Evolutionary conservation across 2,888 invertebrate species (phyloP), one percentile per base, ranked within the genome.

Genomic region (Panzeria rudis): DNA sequence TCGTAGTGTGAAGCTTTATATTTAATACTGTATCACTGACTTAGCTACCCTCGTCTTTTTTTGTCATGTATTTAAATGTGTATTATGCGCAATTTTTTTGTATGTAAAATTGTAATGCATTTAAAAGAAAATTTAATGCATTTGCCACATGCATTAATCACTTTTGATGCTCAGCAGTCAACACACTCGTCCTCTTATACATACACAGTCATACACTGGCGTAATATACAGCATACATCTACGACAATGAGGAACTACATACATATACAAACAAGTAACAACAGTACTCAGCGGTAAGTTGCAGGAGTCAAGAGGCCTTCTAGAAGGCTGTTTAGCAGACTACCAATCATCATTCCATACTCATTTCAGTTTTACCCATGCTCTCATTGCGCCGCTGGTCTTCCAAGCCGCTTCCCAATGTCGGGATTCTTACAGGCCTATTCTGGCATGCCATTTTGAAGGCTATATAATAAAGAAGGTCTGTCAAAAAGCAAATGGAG

Each of bases 91-190:
- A 32, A 23, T 38, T 61, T 50, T 47, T 76, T 17, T 62, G 13
- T 88, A 87, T 88, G 89, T 76, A 50, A 91, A 91, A 91, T 91
- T 91, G 91, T 92, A 92, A 91, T 91, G 91, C 92, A 92, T 91
- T 91, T 91, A 91, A 91, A 90, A 89, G 91, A 91, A 82, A 82
- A 91, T 92, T 91, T 91, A 91, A 92, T 92, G 92, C 92, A 92
- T 91, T 91, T 91, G 91, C 91, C 91, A 91, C 91, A 91, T 89
- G 90, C 91, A 91, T 91, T 91, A 91, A 92, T 91, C 91, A 91
- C 92, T 91, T 90, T 90, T 82, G 85, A 85, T 85, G 85, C 82
- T 85, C 75, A 85, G 72, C 90, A 89, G 88, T 84, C 86, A 89
- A 88, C 87, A 68, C 47, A 71, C 20, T 56, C 9, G 50, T 50